These are phyloP conservation scores for Tyto alba DNA, from an alignment of 2,113 vertebrate species.

Conservation along the genomic window DNA sequence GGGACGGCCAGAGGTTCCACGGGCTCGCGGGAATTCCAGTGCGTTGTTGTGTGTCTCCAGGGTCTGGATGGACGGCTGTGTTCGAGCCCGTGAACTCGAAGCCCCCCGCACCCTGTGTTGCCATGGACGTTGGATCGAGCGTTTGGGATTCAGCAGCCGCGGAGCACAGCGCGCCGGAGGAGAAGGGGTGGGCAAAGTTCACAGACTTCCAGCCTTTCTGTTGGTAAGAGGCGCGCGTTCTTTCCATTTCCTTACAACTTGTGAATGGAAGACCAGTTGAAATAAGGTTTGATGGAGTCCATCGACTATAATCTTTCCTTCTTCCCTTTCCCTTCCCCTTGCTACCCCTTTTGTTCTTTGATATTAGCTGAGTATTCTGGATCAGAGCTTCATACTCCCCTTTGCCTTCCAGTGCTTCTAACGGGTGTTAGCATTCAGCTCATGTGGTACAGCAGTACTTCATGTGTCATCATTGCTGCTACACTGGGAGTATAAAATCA, in stretches of 20 bases:
- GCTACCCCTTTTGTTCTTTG: fast-evolving
- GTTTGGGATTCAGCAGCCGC: constrained; percentile 76
- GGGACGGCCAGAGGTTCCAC: not conserved
- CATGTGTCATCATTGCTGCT: not conserved
- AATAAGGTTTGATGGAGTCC: fast-evolving
- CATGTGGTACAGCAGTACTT: not conserved
- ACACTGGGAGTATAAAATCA: fast-evolving
- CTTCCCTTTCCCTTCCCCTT: not conserved
- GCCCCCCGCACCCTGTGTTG: constrained; percentile 52
- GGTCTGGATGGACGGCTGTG: constrained; percentile 77
- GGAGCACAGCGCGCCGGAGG: constrained; percentile 48
- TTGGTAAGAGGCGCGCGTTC: constrained; percentile 67
- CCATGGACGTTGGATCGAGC: constrained; percentile 71
- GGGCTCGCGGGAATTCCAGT: fast-evolving
- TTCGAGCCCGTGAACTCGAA: constrained; percentile 73
- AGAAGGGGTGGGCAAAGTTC: constrained; percentile 89
- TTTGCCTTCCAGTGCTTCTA: not conserved
- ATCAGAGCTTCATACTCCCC: fast-evolving
- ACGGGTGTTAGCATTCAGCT: not conserved
- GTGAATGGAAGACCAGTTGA: fast-evolving
- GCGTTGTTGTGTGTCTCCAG: constrained; percentile 31
- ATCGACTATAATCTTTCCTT: not conserved
- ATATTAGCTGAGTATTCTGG: not conserved
- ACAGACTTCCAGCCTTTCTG: constrained; percentile 91
- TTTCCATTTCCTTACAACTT: fast-evolving